Conservation (phyloP, 2,888 invertebrate species). For the Pseudoips prasinana region DNA sequence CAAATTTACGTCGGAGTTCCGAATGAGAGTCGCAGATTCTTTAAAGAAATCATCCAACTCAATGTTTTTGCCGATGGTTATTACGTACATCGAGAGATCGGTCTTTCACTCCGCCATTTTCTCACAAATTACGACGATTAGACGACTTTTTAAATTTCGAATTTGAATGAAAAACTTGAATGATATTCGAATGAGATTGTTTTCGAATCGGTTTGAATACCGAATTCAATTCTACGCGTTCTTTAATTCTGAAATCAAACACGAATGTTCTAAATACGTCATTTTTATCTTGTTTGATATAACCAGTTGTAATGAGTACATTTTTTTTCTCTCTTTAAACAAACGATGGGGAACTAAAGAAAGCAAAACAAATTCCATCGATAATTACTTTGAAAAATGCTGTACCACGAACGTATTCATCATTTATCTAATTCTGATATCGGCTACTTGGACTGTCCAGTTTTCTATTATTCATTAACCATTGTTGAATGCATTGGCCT, state of each 20-base stretch:
- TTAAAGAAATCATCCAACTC: constrained; percentile 65
- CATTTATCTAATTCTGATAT: constrained; percentile 67
- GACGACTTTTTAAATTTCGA: constrained; percentile 1
- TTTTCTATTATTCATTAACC: constrained; percentile 77
- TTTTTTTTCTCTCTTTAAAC: too few relatives aligned
- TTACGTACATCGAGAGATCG: constrained; percentile 44
- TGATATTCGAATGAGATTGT: background rate
- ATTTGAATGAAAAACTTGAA: background rate
- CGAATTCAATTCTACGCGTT: too few relatives aligned
- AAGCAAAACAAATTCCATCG: constrained; percentile 42
- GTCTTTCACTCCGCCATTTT: constrained; percentile 19
- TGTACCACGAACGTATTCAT: constrained; percentile 68
- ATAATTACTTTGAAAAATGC: constrained; percentile 65
- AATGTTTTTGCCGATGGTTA: constrained; percentile 63
- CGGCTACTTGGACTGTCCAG: constrained; percentile 71
- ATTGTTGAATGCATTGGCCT: constrained; percentile 67
- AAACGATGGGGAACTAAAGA: too few relatives aligned
- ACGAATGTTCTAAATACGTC: too few relatives aligned
- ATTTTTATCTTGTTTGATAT: too few relatives aligned
- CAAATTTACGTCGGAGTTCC: constrained; percentile 74
- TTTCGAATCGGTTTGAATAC: too few relatives aligned
- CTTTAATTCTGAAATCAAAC: too few relatives aligned
- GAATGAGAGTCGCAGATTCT: constrained; percentile 67
- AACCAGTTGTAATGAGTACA: too few relatives aligned
- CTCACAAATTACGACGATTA: constrained; percentile 18